phyloP scores from a whole-genome alignment of 2,113 vertebrate genomes.

The Piaya cayana region DNA sequence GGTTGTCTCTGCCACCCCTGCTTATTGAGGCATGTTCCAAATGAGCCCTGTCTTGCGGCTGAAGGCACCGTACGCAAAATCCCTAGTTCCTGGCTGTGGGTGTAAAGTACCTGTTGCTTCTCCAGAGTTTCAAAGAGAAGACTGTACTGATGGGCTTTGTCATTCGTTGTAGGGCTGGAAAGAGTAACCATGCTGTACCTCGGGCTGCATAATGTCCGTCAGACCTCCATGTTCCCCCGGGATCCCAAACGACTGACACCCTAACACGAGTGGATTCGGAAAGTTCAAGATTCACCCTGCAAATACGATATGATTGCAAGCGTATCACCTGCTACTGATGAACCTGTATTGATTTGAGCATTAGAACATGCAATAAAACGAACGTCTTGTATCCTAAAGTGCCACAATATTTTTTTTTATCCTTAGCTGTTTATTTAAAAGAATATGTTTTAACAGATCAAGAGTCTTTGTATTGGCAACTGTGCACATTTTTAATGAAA shows the following conservation, averaged over 20 bases:
- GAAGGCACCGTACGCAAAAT: background rate
- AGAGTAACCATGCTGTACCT: conserved; percentile 98
- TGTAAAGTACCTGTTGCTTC: background rate
- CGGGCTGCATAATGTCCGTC: conserved; percentile 93
- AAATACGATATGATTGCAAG: background rate
- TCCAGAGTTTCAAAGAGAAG: background rate
- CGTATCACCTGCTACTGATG: conserved; percentile 19
- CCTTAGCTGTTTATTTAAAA: conserved; percentile 54
- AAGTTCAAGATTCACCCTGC: background rate
- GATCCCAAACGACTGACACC: conserved; percentile 97
- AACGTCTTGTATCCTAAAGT: conserved; percentile 55
- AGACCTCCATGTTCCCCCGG: conserved; percentile 98
- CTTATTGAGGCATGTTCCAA: background rate
- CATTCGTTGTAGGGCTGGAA: conserved; percentile 85
- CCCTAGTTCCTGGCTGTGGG: background rate
- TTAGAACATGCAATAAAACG: conserved; percentile 45
- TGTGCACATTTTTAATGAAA: conserved; percentile 64
- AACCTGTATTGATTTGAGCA: conserved; percentile 22
- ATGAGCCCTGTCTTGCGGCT: accelerated
- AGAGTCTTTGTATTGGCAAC: conserved; percentile 52
- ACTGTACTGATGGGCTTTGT: background rate
- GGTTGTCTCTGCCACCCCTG: background rate
- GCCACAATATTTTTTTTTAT: conserved; percentile 60
- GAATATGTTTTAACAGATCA: conserved; percentile 53
- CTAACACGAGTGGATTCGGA: conserved; percentile 56